Base-by-base conservation (phyloP, 2,113 vertebrate species). In the Tetrax tetrax region DNA sequence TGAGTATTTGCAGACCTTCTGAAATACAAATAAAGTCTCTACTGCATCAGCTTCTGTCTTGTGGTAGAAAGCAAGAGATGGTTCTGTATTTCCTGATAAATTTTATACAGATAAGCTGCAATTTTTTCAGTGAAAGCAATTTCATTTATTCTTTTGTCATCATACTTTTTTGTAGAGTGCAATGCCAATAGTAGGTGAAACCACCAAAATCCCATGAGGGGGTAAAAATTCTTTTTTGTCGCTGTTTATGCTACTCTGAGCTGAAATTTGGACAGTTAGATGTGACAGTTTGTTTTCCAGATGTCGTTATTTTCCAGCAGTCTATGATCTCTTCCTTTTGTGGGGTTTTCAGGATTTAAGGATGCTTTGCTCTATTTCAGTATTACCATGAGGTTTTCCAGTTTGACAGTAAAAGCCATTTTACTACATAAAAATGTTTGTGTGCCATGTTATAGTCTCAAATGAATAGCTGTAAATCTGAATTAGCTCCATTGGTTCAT, bases 201-300 rank as follows among this genome's bases (percentile, higher is more conserved):
- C 31, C 4, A 74, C 4, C 14, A 80, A 68, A 88, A 76, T 43
- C 28, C 16, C 7, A 33, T 6, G 8, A 15, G 1, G 5, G 14
- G 19, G 4, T 4, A 56, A 50, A 43, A 31, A n/a, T 1, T 1
- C 0, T 8, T 14, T 38, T 3, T 37, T 65, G 20, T 24, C 41
- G 14, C 41, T 77, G 6, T 47, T 79, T 27, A 10, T 69, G 29
- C 6, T 48, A 13, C 28, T 84, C 35, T 38, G 29, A 60, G 17
- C 4, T 82, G 35, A 60, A 76, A 87, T 82, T 59, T 76, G 35
- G 19, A 45, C 23, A 43, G 14, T 64, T 56, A 50, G 29, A 71
- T 14, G 1, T 23, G 23, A 35, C 15, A 50, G 23, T 5, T 41
- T 38, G 9, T 66, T 85, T 81, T 51, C 6, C 16, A 63, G 28